These are phyloP conservation scores for Lagorchestes hirsutus DNA, from an alignment of 2,797 vertebrate species.

Conservation along the genomic window DNA sequence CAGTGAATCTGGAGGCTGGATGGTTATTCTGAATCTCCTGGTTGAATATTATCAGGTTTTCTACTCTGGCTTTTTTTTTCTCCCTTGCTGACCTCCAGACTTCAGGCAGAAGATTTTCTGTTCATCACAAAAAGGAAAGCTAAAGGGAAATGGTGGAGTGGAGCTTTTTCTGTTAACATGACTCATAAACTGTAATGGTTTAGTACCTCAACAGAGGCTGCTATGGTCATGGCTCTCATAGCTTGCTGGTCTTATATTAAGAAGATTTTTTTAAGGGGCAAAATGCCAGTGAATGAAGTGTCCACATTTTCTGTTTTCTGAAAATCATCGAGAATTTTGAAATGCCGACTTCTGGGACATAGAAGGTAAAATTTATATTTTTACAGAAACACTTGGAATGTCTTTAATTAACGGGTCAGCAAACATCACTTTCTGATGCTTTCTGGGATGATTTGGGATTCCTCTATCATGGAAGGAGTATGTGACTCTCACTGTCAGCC, in stretches of 20 bases:
- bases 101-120: slow-evolving; percentile 64
- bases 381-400: not conserved
- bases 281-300: slow-evolving; percentile 33
- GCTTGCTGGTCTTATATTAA: slow-evolving; percentile 49
- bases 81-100: slow-evolving; percentile 69
- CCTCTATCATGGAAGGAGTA: not conserved
- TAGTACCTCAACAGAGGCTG: slow-evolving; percentile 63
- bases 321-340: slow-evolving; percentile 46
- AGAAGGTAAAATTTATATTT: slow-evolving; percentile 22
- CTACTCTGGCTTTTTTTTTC: slow-evolving; percentile 11
- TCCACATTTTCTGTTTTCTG: slow-evolving; percentile 46
- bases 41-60: not conserved
- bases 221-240: slow-evolving; percentile 56
- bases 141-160: slow-evolving; percentile 31
- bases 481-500: not conserved
- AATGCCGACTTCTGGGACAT: not conserved
- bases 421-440: slow-evolving; percentile 7
- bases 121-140: slow-evolving; percentile 54
- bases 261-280: slow-evolving; percentile 57
- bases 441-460: slow-evolving; percentile 1
- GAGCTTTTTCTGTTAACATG: slow-evolving; percentile 48
- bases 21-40: not conserved
- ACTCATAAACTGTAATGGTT: slow-evolving; percentile 68
- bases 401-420: slow-evolving; percentile 20
- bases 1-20: not conserved